Evolutionary conservation across 2,888 invertebrate species (phyloP).

Genomic region (Latrodectus elegans): DNA sequence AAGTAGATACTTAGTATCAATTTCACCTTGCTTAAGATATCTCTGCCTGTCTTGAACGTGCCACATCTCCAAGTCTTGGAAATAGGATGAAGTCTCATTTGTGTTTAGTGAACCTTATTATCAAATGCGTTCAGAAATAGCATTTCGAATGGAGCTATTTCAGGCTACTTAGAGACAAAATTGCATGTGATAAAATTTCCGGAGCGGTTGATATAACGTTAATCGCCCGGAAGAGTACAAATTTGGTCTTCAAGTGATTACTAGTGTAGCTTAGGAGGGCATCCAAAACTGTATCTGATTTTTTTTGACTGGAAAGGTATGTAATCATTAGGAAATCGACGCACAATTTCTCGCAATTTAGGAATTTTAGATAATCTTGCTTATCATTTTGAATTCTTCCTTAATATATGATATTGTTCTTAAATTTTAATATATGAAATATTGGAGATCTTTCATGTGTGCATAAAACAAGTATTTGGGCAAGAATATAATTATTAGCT

Average conservation of each 20-base stretch:
- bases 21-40: neutral
- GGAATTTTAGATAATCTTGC: neutral
- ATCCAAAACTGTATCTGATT: neutral
- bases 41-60: neutral
- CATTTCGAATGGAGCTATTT: neutral
- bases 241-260: neutral
- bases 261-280: neutral
- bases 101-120: neutral
- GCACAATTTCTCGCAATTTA: neutral
- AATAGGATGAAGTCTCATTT: neutral
- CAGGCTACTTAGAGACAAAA: neutral
- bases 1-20: no score
- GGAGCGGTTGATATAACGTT: neutral
- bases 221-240: neutral
- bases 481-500: no score
- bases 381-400: neutral
- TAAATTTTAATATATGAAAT: neutral
- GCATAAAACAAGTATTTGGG: no score
- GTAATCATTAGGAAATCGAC: neutral
- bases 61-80: neutral
- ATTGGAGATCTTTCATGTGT: no score
- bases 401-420: neutral
- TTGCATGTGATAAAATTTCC: constrained; percentile 1
- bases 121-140: neutral
- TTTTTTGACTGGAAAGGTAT: neutral